These are phyloP conservation scores for Erinaceus europaeus DNA, from an alignment of 2,113 vertebrate species.

Conservation along the genomic window DNA sequence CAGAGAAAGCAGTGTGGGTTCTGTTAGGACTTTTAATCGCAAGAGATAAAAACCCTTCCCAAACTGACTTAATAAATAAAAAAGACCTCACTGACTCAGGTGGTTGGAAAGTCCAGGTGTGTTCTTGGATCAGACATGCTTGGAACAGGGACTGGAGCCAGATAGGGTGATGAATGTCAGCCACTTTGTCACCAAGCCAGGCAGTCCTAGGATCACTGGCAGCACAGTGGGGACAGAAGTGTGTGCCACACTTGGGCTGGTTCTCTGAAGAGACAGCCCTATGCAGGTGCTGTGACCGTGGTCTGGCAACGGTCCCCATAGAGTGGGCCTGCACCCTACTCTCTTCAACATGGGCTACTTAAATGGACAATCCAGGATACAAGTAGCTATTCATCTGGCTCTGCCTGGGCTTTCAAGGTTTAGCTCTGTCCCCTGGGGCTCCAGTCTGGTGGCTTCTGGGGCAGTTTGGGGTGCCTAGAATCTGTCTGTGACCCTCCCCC, in stretches of 20 bases:
- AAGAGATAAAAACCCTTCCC: background rate
- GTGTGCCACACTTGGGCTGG: background rate
- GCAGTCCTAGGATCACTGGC: rapidly evolving
- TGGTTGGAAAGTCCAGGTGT: background rate
- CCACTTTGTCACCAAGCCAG: background rate
- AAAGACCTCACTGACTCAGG: background rate
- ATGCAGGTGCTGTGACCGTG: rapidly evolving
- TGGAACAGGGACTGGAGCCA: background rate
- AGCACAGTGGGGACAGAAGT: background rate
- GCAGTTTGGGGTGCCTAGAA: no score
- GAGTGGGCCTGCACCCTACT: rapidly evolving
- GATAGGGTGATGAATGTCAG: background rate
- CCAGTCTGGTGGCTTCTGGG: background rate
- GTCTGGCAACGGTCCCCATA: rapidly evolving
- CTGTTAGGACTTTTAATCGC: background rate
- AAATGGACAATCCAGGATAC: background rate
- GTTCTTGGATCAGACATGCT: background rate
- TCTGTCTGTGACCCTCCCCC: background rate
- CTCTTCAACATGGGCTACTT: no score
- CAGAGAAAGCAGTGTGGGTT: background rate
- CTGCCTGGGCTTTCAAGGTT: background rate
- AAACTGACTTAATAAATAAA: constrained; percentile 30
- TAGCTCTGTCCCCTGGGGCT: rapidly evolving
- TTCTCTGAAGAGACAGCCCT: background rate
- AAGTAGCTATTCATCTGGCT: background rate